Base-by-base conservation (phyloP, 2,113 vertebrate genomes). In the Penelope pileata region DNA sequence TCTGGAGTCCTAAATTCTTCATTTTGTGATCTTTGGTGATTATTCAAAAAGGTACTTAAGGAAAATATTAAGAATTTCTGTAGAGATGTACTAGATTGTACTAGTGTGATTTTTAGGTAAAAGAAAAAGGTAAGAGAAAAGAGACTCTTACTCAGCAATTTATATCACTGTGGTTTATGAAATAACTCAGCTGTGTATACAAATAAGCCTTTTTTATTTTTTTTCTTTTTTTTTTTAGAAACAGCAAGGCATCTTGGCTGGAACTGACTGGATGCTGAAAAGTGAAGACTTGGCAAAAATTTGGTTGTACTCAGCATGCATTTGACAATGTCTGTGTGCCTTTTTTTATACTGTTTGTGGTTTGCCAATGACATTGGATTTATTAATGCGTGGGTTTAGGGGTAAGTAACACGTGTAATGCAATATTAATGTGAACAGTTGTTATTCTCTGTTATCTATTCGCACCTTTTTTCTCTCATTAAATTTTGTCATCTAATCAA, bases 1-100 rank as follows among this genome's bases (percentile, higher is more conserved):
- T 92, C 77, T 90, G 68, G 86, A 78, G 43, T 82, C 19, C 43
- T 89, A 48, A 72, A 0, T 91, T 93, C 83, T 93, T 92, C 84
- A 89, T 91, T 91, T 94, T 93, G 91, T 84, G 53, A 84, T 83
- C 66, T 85, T 94, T 94, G 91, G 77, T 86, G 12, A 30, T 76
- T 75, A 76, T 73, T 94, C 86, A 91, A 79, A 88, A 91, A 79
- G 15, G 43, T 68, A 79, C 77, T 92, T 75, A 84, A 86, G 40
- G 47, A 95, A 81, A 94, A 94, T 70, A 42, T 91, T 85, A 32
- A 80, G 19, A 58, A 19, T 68, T 96, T 82, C 82, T 91, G 70
- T 30, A 76, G 62, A 87, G 86, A 76, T 83, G 15, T 17, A 62
- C 16, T 56, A 40, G 67, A 42, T 74, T n/a, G n/a, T n/a, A n/a